Evolutionary conservation across 2,888 invertebrate genomes (phyloP).

Genomic region (Odontomyia ornata): DNA sequence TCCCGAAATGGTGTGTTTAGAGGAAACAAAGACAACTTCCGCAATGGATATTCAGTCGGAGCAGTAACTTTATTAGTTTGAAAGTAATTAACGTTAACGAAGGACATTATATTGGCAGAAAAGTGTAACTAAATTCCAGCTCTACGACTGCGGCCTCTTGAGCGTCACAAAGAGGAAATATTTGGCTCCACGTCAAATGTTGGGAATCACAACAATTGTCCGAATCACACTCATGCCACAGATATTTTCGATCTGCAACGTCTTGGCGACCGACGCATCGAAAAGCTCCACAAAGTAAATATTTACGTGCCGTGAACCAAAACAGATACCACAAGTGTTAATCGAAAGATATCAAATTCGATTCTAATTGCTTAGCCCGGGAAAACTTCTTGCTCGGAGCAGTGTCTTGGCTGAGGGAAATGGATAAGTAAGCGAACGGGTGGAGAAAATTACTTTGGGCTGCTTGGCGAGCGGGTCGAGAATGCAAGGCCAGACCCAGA

Average conservation of each 20-base stretch:
- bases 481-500: neutral
- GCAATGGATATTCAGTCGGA: neutral
- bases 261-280: neutral
- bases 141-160: neutral
- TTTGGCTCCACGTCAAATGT: neutral
- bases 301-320: conserved; percentile 18
- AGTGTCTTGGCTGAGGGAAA: neutral
- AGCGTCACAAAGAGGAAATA: neutral
- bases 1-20: neutral
- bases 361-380: neutral
- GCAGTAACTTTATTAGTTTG: neutral
- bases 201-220: neutral
- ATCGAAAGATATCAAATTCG: conserved; percentile 20
- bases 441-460: neutral
- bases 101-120: neutral
- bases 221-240: neutral
- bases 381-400: neutral
- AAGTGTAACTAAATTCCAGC: neutral
- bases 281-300: conserved; percentile 31
- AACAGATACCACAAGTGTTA: neutral
- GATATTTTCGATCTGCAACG: neutral
- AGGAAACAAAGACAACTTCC: neutral
- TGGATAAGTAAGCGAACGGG: neutral
- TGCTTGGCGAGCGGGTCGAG: neutral
- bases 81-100: neutral